Evolutionary conservation across 1,140 invertebrate species (phyloP).

Genomic region (Wiebesia pumilae): DNA sequence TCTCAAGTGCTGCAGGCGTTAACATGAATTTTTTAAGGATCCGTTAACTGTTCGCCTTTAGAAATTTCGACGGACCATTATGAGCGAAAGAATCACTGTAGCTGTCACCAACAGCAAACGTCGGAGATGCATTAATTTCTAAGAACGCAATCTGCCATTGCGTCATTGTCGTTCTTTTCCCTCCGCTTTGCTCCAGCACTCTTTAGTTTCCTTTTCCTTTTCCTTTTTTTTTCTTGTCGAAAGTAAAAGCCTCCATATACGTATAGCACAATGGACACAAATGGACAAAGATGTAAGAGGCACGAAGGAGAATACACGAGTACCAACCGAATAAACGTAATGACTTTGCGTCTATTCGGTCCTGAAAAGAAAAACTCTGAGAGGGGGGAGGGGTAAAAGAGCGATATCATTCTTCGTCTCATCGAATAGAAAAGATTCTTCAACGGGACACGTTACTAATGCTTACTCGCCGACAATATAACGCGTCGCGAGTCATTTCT

Average conservation of each 20-base stretch:
- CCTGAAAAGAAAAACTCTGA: background rate
- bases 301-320: background rate
- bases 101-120: conserved; percentile 31
- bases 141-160: conserved; percentile 61
- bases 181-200: background rate
- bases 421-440: background rate
- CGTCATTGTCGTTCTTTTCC: conserved; percentile 33
- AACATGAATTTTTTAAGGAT: conserved; percentile 69
- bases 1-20: conserved; percentile 30
- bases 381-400: background rate
- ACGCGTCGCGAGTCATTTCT: conserved; percentile 1
- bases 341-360: background rate
- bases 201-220: background rate
- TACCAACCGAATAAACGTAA: background rate
- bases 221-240: background rate
- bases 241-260: background rate
- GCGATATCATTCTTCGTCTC: background rate
- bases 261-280: no score
- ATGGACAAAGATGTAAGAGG: background rate
- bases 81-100: conserved; percentile 30
- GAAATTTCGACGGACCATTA: conserved; percentile 62
- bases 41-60: conserved; percentile 65
- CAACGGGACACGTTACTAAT: conserved; percentile 1
- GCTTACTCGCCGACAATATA: background rate
- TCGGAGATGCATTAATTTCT: conserved; percentile 65